Conservation (phyloP, 2,888 invertebrate genomes). For the Nomada fabriciana region DNA sequence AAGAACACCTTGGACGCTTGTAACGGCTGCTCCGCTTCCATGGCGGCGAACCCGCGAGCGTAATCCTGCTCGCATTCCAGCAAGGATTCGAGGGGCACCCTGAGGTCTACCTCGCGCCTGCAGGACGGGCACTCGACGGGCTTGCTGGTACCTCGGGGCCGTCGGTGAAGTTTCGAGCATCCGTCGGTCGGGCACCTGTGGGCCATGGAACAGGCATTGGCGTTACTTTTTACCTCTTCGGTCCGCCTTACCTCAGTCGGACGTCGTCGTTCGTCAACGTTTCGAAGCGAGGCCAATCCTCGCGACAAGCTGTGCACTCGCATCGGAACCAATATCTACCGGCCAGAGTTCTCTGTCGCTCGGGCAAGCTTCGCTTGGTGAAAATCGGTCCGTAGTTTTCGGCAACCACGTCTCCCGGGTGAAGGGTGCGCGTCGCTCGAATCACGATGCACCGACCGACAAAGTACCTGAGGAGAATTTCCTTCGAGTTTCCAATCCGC, state of each 20-base stretch:
- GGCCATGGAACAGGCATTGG: background rate
- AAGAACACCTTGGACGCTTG: conserved; percentile 87
- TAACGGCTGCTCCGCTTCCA: conserved; percentile 86
- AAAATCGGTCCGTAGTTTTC: conserved; percentile 95
- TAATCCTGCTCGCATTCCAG: conserved; percentile 85
- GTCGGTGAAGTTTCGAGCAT: conserved; percentile 85
- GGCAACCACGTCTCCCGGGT: conserved; percentile 88
- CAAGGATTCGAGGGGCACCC: conserved; percentile 83
- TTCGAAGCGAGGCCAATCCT: conserved; percentile 90
- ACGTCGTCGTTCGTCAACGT: conserved; percentile 85
- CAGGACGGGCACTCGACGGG: conserved; percentile 85
- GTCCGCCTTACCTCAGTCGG: conserved; percentile 50
- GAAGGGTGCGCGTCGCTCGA: conserved; percentile 88
- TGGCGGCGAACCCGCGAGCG: conserved; percentile 83
- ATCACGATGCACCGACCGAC: conserved; percentile 90
- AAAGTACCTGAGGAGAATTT: conserved; percentile 87
- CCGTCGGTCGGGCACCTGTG: conserved; percentile 85
- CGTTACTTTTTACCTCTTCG: background rate
- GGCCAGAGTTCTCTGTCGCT: conserved; percentile 88
- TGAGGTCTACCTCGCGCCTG: conserved; percentile 85
- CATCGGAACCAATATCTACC: conserved; percentile 93
- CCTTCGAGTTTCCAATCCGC: background rate
- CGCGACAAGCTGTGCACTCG: conserved; percentile 89
- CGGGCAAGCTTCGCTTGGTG: conserved; percentile 85
- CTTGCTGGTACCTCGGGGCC: conserved; percentile 81